Conservation (phyloP, 2,797 vertebrate species). For the Brachyalestes nurse region DNA sequence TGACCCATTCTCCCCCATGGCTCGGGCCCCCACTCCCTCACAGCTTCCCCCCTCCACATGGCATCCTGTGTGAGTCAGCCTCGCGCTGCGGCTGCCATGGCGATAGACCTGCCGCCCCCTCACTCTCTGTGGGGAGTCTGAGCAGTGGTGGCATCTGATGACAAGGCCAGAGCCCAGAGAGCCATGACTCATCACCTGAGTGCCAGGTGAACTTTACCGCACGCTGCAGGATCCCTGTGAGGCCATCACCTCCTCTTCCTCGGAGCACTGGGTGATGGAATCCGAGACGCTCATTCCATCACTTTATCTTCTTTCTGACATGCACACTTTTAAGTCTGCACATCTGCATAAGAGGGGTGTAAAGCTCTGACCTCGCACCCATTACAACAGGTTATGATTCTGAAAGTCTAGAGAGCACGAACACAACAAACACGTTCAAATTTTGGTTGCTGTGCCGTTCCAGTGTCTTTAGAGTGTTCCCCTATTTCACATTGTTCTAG, state of each 20-base stretch:
- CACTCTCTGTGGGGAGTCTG: constrained; percentile 50
- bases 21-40: constrained; percentile 34
- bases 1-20: constrained; percentile 30
- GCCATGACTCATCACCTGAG: constrained; percentile 61
- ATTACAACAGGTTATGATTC: not conserved
- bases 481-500: not conserved
- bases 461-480: too few species aligned
- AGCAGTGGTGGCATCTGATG: constrained; percentile 55
- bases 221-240: constrained; percentile 52
- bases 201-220: constrained; percentile 61
- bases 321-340: not conserved
- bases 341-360: not conserved
- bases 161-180: constrained; percentile 45
- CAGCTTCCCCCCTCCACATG: constrained; percentile 41
- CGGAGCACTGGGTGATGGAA: constrained; percentile 23
- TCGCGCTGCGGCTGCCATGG: constrained; percentile 50
- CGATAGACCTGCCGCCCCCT: constrained; percentile 48
- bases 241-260: constrained; percentile 38
- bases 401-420: not conserved
- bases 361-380: not conserved
- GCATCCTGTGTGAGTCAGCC: constrained; percentile 48
- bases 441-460: too few species aligned
- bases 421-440: too few species aligned
- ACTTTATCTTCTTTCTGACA: not conserved
- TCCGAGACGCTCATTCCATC: constrained; percentile 1